Percentiles rank a stretch among this genome's conserved stretches.
Evolutionary conservation across 2,888 invertebrate species (phyloP).

Genomic region (Pedicia rivosa): DNA sequence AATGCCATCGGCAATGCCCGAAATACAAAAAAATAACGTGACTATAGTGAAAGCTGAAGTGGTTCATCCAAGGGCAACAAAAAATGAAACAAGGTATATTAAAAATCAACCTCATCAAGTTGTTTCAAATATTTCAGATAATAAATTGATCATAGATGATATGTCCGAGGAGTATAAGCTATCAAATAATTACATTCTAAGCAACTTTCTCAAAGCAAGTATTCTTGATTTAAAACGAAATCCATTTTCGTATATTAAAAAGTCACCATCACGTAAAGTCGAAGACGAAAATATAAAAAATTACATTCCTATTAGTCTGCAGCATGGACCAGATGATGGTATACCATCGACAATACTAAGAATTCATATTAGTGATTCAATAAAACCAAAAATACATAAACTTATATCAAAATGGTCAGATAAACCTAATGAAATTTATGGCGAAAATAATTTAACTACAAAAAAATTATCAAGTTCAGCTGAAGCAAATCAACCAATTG

Average conservation of each 20-base stretch:
- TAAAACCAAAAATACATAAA: slow-evolving; percentile 6
- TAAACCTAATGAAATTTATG: background rate
- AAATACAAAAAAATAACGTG: background rate
- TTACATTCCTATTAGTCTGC: background rate
- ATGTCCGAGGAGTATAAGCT: slow-evolving; percentile 9
- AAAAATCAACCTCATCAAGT: background rate
- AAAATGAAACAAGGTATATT: background rate
- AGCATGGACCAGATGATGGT: background rate
- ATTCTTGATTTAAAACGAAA: slow-evolving; percentile 7
- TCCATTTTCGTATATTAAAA: background rate
- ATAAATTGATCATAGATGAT: too few species aligned
- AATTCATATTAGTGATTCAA: background rate
- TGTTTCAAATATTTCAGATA: background rate
- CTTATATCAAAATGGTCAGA: slow-evolving; percentile 8
- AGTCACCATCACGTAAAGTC: background rate
- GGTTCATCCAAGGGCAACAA: background rate
- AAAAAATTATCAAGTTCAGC: background rate
- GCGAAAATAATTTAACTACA: background rate
- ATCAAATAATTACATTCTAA: slow-evolving; percentile 13
- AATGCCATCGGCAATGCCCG: too few species aligned
- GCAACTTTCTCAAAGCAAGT: slow-evolving; percentile 12
- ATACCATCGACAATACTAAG: background rate
- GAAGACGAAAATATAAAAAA: background rate
- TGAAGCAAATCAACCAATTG: slow-evolving; percentile 3
- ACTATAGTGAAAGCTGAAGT: background rate